A percentile compares a stretch with the other conserved stretches of the same genome.
Evolutionary conservation across 2,797 vertebrate genomes (phyloP).

Genomic region (Xenentodon cancila): DNA sequence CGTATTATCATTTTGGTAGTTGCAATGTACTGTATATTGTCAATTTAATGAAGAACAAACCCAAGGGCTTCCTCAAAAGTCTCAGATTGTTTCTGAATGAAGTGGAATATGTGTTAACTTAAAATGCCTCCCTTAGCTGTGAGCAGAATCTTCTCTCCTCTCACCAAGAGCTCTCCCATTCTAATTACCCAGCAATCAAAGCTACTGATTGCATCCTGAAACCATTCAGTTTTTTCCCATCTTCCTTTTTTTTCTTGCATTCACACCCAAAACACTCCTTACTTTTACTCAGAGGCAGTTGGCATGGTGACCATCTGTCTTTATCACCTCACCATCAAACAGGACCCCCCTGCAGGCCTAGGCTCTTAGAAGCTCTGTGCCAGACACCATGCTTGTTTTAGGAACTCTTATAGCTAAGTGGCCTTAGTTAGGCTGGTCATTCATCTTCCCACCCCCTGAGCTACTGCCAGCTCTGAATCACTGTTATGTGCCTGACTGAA

Average conservation of each 20-base stretch:
- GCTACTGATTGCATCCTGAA: conserved; percentile 24
- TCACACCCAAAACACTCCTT: conserved; percentile 12
- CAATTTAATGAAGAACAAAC: background rate
- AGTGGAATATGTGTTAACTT: conserved; percentile 25
- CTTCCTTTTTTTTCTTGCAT: conserved; percentile 10
- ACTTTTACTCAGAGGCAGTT: conserved; percentile 64
- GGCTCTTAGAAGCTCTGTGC: conserved; percentile 59
- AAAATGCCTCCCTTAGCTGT: conserved; percentile 45
- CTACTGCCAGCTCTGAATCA: conserved; percentile 33
- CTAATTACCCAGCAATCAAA: conserved; percentile 58
- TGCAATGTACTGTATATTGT: too few species aligned
- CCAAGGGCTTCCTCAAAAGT: background rate
- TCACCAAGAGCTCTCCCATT: conserved; percentile 49
- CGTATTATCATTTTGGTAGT: too few species aligned
- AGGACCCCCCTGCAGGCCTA: conserved; percentile 52
- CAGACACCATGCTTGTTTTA: conserved; percentile 64
- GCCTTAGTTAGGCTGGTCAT: conserved; percentile 39
- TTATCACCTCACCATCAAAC: conserved; percentile 73
- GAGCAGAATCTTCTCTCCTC: conserved; percentile 32
- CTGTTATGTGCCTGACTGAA: conserved; percentile 39
- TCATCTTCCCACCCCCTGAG: conserved; percentile 36
- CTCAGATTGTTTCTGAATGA: conserved; percentile 18
- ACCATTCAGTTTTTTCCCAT: conserved; percentile 29
- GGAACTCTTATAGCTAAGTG: conserved; percentile 64
- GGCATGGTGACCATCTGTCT: conserved; percentile 61